Evolutionary conservation across 1,140 invertebrate genomes (phyloP).

Genomic region (Magallana angulata): DNA sequence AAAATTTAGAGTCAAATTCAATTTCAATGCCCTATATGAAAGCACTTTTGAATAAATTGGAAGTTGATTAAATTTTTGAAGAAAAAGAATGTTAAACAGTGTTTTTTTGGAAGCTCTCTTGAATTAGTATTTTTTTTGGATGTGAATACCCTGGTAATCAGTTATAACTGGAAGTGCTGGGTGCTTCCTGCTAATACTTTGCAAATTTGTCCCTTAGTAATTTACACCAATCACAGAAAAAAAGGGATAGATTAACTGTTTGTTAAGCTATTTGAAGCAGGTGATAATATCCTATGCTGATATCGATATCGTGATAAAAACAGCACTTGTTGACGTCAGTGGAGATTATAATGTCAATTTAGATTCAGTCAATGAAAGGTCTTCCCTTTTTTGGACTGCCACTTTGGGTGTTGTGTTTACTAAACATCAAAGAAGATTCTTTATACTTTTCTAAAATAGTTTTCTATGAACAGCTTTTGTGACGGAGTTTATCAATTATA

Average conservation of each 20-base stretch:
- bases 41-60: too few species aligned
- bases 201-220: not conserved
- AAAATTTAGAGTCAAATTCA: too few species aligned
- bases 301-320: not conserved
- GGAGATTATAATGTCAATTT: not conserved
- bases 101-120: too few species aligned
- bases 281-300: not conserved
- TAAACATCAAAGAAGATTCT: not conserved
- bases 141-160: too few species aligned
- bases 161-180: too few species aligned
- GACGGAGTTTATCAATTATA: too few species aligned
- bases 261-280: conserved; percentile 11
- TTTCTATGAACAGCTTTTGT: too few species aligned
- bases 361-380: not conserved
- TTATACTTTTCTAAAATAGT: not conserved
- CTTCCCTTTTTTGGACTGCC: not conserved
- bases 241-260: not conserved
- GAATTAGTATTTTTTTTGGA: too few species aligned
- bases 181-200: not conserved
- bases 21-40: too few species aligned
- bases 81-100: too few species aligned
- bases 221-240: not conserved
- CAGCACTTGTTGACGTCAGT: not conserved
- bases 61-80: too few species aligned
- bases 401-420: not conserved